Evolutionary conservation across 2,797 vertebrate species (phyloP).

Genomic region (Crocidura indochinensis): DNA sequence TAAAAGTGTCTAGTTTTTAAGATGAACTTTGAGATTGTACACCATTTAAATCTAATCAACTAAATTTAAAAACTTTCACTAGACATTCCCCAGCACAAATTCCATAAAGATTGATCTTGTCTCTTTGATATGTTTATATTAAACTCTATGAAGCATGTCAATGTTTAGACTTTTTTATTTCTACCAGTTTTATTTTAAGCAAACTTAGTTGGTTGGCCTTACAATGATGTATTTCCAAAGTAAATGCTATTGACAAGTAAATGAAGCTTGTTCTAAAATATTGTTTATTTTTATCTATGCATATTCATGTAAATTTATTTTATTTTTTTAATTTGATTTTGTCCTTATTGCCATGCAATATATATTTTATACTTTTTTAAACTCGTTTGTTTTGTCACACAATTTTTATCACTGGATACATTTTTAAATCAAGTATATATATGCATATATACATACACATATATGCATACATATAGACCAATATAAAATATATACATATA

Average conservation of each 20-base stretch:
- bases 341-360: no score
- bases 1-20: background rate
- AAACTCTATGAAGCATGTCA: slow-evolving; percentile 24
- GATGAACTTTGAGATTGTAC: background rate
- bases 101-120: background rate
- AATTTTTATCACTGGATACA: background rate
- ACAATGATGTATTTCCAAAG: background rate
- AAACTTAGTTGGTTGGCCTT: background rate
- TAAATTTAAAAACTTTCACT: background rate
- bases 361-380: background rate
- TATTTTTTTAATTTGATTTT: no score
- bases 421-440: background rate
- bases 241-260: slow-evolving; percentile 18
- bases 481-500: no score
- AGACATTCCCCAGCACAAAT: background rate
- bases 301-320: no score
- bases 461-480: no score
- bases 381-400: background rate
- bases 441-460: no score
- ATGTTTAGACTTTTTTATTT: background rate
- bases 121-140: slow-evolving; percentile 13
- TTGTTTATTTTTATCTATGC: no score
- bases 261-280: background rate
- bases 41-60: background rate
- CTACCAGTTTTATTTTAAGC: background rate